Evolutionary conservation across 2,888 invertebrate species (phyloP).

Genomic region (Mystacides longicornis): DNA sequence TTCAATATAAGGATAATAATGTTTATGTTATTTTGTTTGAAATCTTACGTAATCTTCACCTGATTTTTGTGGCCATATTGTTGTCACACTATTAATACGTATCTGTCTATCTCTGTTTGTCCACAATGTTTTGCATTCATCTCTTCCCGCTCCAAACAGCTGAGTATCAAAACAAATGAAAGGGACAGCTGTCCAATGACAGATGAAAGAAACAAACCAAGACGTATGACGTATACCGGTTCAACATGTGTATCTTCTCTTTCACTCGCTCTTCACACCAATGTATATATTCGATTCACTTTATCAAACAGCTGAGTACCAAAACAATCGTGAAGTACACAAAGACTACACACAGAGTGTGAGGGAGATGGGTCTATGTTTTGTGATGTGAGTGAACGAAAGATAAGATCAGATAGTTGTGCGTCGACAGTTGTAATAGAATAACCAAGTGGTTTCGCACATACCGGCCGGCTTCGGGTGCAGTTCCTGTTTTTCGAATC

Average conservation of each 20-base stretch:
- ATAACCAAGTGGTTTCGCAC: constrained; percentile 36
- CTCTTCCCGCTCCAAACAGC: constrained; percentile 8
- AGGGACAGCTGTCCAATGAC: constrained; percentile 7
- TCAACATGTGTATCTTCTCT: constrained; percentile 1
- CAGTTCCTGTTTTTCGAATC: constrained; percentile 28
- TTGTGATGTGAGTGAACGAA: neutral
- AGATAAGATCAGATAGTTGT: neutral
- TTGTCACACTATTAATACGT: neutral
- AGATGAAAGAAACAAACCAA: constrained; percentile 7
- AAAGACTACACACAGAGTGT: constrained; percentile 28
- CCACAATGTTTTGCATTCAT: neutral
- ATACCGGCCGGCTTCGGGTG: constrained; percentile 42
- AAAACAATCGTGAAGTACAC: constrained; percentile 42
- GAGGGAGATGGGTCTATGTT: constrained; percentile 21
- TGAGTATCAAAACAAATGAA: constrained; percentile 15
- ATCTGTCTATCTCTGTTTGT: constrained; percentile 1
- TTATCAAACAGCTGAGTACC: constrained; percentile 48
- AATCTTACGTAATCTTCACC: neutral
- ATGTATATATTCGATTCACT: constrained; percentile 30
- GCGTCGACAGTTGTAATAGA: constrained; percentile 27
- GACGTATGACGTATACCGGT: constrained; percentile 9
- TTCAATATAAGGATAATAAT: neutral
- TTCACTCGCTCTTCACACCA: neutral
- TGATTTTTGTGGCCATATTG: neutral
- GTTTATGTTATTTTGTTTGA: neutral